Evolutionary conservation across 1,140 invertebrate species (phyloP), one percentile per base, ranked within the genome.

Genomic region (Zaprionus nigranus): DNA sequence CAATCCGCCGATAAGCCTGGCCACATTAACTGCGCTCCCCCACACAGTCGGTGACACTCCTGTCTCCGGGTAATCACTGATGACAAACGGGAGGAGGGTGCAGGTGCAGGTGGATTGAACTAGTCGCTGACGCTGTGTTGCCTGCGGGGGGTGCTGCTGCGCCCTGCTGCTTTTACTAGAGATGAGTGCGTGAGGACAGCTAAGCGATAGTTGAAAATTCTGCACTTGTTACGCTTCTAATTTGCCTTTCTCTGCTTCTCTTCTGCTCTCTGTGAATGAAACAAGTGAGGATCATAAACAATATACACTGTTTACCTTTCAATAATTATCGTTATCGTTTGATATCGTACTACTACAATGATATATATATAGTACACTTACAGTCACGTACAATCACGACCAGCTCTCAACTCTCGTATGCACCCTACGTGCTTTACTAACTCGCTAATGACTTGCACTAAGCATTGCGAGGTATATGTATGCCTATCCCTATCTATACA

Each of bases 1-100:
- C 84, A 88, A 90, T 90, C 81, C 85, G 84, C 79, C 62, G 78
- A 84, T 88, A 84, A 90, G 80, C 70, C 43, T 13, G 22, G 34
- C 57, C 63, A 56, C 60, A 83, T 64, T 75, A 49, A 9, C 43
- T n/a, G 15, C 17, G 20, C 17, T 57, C 24, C 53, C 64, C 43
- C 26, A 68, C 66, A 51, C 15, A 26, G 62, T 51, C 9, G 2
- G 20, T 7, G 6, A 17, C 6, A 6, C 40, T 51, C 22, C 20
- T 51, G 46, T 51, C 46, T 5, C n/a, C 2, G 40, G n/a, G 40
- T 43, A 43, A 43, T 43, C 46, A 12, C 9, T 49, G 17, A 12
- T 40, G 4, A 13, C 38, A n/a, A 22, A 9, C n/a, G n/a, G 12
- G 20, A 0, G n/a, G 4, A 13, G 20, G 46, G 46, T 49, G n/a